Evolutionary conservation across 1,140 invertebrate species (phyloP), one percentile per base, ranked within the genome.

Genomic region (Kradibia gibbosae): DNA sequence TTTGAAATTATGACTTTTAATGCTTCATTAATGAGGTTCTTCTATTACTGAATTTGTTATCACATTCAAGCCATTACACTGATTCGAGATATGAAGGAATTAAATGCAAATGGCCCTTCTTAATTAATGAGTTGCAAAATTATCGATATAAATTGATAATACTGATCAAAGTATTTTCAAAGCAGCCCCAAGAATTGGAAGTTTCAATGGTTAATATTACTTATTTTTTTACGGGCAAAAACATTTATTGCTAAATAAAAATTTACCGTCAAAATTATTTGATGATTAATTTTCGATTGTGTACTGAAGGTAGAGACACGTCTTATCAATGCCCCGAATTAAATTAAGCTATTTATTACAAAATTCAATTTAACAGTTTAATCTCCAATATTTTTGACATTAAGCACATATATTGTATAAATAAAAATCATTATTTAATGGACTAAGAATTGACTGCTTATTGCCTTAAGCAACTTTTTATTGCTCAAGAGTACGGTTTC

Each of bases 11-110:
- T 17, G 17, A 20, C 34, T 67, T 67, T 67, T 67, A n/a, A 39
- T 67, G 15, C 34, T 39, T 39, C 62, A 39, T 67, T 67, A 67
- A 67, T 39, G 62, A 39, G 62, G 39, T 67, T 67, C 62, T 39
- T n/a, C 17, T n/a, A 20, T 67, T 39, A n/a, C 34, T 31, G 62
- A 39, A 39, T 67, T 39, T n/a, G 34, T 22, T n/a, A 20, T 39
- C 39, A 34, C 3, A 3, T 36, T 20, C 13, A 3, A 39, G 62
- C n/a, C 20, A 5, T 20, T n/a, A n/a, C 62, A 13, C 25, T 34
- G 20, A 31, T 25, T 62, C 2, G 25, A 0, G 13, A 31, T 3
- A 7, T 31, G 11, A 31, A 28, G 25, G 5, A 1, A 60, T 0
- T 57, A 20, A 10, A n/a, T 34, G 13, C 42, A 13, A 45, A 45